Percentiles rank a stretch among this genome's conserved stretches.
phyloP scores from a whole-genome alignment of 2,797 vertebrate genomes.

The Podargus strigoides region DNA sequence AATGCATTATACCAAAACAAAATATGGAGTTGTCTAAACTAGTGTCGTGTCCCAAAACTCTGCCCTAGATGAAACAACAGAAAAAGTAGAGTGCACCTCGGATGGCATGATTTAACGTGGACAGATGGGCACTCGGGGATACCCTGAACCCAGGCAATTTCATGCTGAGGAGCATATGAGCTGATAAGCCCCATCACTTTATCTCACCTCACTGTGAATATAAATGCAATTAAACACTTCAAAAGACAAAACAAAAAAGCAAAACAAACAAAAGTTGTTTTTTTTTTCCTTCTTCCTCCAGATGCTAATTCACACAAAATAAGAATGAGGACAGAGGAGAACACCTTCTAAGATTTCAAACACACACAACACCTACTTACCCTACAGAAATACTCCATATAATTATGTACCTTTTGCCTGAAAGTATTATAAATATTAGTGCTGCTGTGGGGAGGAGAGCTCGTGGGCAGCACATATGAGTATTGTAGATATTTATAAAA shows the following conservation, averaged over 20 bases:
- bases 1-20: background rate
- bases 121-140: background rate
- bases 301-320: background rate
- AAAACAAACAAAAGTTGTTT: background rate
- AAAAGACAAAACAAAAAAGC: background rate
- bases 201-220: background rate
- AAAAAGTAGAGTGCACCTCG: fast-evolving
- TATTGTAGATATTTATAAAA: constrained; percentile 26
- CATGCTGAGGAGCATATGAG: fast-evolving
- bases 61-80: background rate
- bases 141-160: background rate
- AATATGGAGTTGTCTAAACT: background rate
- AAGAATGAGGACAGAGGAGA: background rate
- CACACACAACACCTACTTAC: background rate
- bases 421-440: background rate
- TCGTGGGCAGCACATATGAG: background rate
- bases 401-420: background rate
- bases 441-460: constrained; percentile 2
- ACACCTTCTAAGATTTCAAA: background rate
- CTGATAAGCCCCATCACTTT: background rate
- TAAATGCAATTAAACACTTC: background rate
- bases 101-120: background rate
- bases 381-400: background rate
- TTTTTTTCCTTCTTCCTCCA: background rate
- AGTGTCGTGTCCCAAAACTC: background rate